Base-by-base conservation (phyloP, 2,113 vertebrate species). In the Fulica atra region DNA sequence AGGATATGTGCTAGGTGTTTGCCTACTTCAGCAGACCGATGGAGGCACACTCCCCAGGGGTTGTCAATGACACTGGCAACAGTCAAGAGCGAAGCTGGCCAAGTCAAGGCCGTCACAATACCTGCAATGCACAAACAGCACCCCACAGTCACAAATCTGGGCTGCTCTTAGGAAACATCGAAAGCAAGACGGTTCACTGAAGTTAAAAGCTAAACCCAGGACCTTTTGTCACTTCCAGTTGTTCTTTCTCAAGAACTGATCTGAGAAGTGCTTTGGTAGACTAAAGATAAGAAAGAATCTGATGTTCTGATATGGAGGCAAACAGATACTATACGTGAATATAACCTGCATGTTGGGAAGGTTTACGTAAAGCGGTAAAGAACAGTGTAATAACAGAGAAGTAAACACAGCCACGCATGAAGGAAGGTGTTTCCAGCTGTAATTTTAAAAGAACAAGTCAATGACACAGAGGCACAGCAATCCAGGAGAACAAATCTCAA, bases 21-120 rank as follows among this genome's bases (percentile, higher is more conserved):
- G 83, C 99, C 99, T 28, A 99, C 99, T 88, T 99, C 99, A 2
- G 99, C 99, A 0, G 99, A 99, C 15, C 99, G 98, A 38, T 98
- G 99, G 69, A 99, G 98, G 91, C 99, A 99, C 64, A 99, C 99
- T 3, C 98, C 99, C 99, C 99, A 99, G 16, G 99, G 99, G 97
- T 99, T 98, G 97, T 99, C 99, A 11, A 99, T 99, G 95, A 99
- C 98, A 14, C 97, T 99, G 95, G 99, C 99, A 2, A 98, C 98
- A 1, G 98, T 97, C 92, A 99, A 97, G 77, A 99, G 96, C 0
- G 99, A 99, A 0, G 99, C 97, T 0, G 99, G 99, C 99, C 98
- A 99, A 6, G 98, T 98, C 95, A 99, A 97, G 36, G 99, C 99
- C 0, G 99, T 98, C 94, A 99, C 98, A 2, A 99, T 98, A 42